These are phyloP conservation scores for Acrossocheilus wenchowensis DNA, from an alignment of 2,797 vertebrate species.

Conservation along the genomic window DNA sequence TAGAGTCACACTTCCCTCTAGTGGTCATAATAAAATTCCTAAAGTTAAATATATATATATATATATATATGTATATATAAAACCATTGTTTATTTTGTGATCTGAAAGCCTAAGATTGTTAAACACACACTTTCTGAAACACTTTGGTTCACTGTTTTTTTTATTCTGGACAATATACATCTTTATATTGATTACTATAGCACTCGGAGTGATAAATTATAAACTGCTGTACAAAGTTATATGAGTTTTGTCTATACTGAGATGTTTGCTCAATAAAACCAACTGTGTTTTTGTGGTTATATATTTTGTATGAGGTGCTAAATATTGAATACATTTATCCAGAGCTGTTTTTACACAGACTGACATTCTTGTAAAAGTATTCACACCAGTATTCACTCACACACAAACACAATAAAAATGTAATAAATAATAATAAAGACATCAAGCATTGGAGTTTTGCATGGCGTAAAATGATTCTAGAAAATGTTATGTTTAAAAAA, in stretches of 20 bases:
- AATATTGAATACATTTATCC: not conserved
- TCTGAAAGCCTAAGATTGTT: not conserved
- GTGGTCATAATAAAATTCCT: not conserved
- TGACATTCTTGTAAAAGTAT: not conserved
- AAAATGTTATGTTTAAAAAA: not conserved
- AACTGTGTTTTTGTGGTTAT: not conserved
- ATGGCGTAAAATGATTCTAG: not conserved
- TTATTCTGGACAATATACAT: not conserved
- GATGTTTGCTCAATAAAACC: conserved; percentile 24
- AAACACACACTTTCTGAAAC: not conserved
- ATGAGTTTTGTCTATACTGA: conserved; percentile 4
- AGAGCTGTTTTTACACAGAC: not conserved
- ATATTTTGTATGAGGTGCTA: not conserved
- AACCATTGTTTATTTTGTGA: not conserved
- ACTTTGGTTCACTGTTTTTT: not conserved
- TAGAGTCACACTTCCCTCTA: conserved; percentile 46
- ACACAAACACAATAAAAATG: not conserved
- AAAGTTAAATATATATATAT: no score
- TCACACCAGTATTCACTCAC: not conserved
- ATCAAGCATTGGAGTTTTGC: not conserved
- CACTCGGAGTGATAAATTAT: not conserved
- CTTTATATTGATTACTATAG: not conserved
- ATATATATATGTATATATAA: no score
- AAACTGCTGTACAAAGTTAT: not conserved
- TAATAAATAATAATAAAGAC: not conserved